Base-by-base conservation (phyloP, 1,140 invertebrate species). In the Panonychus citri region DNA sequence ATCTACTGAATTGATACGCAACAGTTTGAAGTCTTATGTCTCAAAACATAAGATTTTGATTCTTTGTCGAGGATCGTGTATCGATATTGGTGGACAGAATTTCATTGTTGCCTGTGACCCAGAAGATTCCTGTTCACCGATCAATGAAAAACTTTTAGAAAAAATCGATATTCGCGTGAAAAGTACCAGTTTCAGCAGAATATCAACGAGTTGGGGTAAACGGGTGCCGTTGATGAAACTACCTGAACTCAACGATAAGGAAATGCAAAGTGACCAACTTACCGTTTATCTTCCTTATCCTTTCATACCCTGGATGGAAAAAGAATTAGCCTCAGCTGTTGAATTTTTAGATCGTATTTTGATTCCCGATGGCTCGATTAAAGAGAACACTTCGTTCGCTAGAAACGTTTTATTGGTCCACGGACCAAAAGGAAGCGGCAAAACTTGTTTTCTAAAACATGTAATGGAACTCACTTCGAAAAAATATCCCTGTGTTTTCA, bases 351-450 rank as follows among this genome's bases (percentile, higher is more conserved):
- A 46, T 7, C 24, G 21, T 17, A 24, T 46, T 7, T 46, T 19
- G 17, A 46, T 10, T 46, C 24, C 7, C 7, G 42, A 46, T 8
- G 7, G 17, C n/a, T n/a, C 24, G 7, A n/a, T 7, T 17, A 19
- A 24, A 24, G n/a, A 46, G 15, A 52, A 57, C 17, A 58, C 19
- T 28, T 49, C 28, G 49, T 40, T 37, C 54, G 57, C 55, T 57
- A n/a, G 53, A 53, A 53, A 57, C 19, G 37, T 57, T 53, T 28
- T 65, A 24, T 63, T 71, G 2, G 60, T 78, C 64, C 66, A 67
- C 72, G 83, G 84, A n/a, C 68, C 74, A 26, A 70, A 73, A 50
- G 83, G 83, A 24, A 76, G 76, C 25, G 85, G 84, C 0, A 87
- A 87, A 71, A 78, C 78, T 1, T 74, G 77, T 17, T 46, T 86